phyloP scores from a whole-genome alignment of 2,797 vertebrate genomes.

The Myotis myotis region DNA sequence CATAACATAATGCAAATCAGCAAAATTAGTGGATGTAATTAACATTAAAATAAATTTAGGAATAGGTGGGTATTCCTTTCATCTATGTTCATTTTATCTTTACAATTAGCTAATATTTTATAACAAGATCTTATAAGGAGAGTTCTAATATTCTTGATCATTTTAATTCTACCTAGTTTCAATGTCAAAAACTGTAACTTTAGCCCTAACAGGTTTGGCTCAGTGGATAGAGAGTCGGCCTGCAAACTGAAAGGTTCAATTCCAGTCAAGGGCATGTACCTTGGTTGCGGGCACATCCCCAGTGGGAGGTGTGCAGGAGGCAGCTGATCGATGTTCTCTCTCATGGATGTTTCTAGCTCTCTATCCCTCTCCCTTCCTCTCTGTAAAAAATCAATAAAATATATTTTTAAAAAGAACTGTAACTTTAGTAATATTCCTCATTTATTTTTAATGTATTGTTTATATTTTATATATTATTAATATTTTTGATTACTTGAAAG shows the following conservation, averaged over 20 bases:
- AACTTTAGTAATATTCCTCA: background rate
- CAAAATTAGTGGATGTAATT: slow-evolving; percentile 14
- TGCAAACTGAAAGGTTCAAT: too few species aligned
- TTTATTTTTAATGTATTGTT: background rate
- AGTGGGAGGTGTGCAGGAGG: too few species aligned
- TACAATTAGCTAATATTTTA: slow-evolving; percentile 11
- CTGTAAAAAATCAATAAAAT: too few species aligned
- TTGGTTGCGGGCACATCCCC: too few species aligned
- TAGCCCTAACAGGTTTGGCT: too few species aligned
- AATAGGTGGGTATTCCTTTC: background rate
- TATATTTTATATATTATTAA: background rate
- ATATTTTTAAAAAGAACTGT: background rate
- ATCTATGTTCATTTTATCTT: background rate
- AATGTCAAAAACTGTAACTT: background rate
- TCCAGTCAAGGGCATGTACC: too few species aligned
- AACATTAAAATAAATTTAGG: slow-evolving; percentile 33
- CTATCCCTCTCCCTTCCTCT: too few species aligned
- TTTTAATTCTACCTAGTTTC: background rate
- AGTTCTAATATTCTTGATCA: background rate
- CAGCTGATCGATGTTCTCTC: too few species aligned
- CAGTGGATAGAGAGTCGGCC: too few species aligned
- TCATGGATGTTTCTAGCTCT: too few species aligned
- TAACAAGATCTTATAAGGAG: background rate
- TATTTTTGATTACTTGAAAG: background rate
- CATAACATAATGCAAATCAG: background rate